A percentile compares a stretch with the other conserved stretches of the same genome.
Conservation (phyloP, 2,888 invertebrate species). For the Steinernema scapterisci region DNA sequence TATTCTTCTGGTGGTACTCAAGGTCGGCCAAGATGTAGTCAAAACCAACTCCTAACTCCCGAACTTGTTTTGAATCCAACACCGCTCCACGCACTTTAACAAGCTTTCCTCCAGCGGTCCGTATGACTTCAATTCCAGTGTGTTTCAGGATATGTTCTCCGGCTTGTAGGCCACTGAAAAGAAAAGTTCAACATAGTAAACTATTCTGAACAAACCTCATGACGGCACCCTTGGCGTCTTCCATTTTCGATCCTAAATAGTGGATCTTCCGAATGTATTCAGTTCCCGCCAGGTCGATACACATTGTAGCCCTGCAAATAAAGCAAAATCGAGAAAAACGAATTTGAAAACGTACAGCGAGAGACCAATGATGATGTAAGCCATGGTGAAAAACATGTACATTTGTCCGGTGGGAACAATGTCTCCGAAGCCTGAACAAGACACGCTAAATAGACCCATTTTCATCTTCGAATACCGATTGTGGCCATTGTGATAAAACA, state of each 20-base stretch:
- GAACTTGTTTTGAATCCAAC: slow-evolving; percentile 57
- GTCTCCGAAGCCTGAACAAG: slow-evolving; percentile 62
- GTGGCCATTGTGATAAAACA: slow-evolving; percentile 68
- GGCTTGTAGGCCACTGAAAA: slow-evolving; percentile 61
- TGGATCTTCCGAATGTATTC: slow-evolving; percentile 67
- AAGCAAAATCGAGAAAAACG: no score
- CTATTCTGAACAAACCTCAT: slow-evolving; percentile 46
- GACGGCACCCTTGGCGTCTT: slow-evolving; percentile 66
- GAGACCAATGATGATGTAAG: slow-evolving; percentile 67
- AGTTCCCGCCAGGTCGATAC: slow-evolving; percentile 67
- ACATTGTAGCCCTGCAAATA: slow-evolving; percentile 65
- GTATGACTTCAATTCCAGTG: slow-evolving; percentile 65
- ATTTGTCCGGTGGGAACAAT: slow-evolving; percentile 66
- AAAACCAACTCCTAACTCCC: slow-evolving; percentile 52
- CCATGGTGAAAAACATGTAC: slow-evolving; percentile 67
- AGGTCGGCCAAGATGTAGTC: slow-evolving; percentile 59
- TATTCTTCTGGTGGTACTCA: slow-evolving; percentile 63
- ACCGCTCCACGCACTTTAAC: slow-evolving; percentile 63
- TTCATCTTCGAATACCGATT: slow-evolving; percentile 50
- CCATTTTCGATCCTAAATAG: slow-evolving; percentile 66
- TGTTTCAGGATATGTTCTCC: slow-evolving; percentile 66
- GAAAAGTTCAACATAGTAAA: neutral
- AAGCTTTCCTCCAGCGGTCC: slow-evolving; percentile 66
- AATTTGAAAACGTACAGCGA: slow-evolving; percentile 52
- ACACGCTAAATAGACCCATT: neutral